A percentile compares a stretch with the other conserved stretches of the same genome.
Conservation (phyloP, 23 tunicate genomes). For the Phallusia fumigata region DNA sequence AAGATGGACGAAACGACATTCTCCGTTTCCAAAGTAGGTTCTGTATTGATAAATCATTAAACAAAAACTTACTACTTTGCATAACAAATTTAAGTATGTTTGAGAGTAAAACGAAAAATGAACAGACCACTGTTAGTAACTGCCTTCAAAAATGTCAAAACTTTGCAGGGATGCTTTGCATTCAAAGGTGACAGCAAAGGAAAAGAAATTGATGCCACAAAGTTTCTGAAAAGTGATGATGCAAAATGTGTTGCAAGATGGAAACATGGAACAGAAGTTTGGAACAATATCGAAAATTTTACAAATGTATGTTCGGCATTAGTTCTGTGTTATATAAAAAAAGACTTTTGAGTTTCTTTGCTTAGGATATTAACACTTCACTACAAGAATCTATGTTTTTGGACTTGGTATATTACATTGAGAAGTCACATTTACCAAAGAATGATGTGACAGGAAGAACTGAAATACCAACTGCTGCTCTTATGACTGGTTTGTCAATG, state of each 20-base stretch:
- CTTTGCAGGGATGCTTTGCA: constrained; percentile 3
- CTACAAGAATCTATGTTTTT: constrained; percentile 33
- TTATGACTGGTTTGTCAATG: constrained; percentile 45
- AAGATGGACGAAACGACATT: not conserved
- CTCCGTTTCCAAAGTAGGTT: not conserved
- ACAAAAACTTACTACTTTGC: no score
- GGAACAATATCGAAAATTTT: not conserved
- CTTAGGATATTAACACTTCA: constrained; percentile 16
- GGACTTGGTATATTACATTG: constrained; percentile 18
- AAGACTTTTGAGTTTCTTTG: no score
- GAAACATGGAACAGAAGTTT: not conserved
- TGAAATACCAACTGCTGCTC: constrained; percentile 77
- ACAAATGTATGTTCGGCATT: not conserved
- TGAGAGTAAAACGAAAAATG: no score
- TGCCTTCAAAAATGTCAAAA: no score
- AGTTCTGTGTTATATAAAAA: not conserved
- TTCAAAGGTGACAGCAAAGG: not conserved
- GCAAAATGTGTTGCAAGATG: not conserved
- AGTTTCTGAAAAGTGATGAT: not conserved
- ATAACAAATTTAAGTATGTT: no score
- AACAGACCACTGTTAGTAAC: no score
- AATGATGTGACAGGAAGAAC: constrained; percentile 14
- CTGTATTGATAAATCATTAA: no score
- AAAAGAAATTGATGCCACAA: not conserved
- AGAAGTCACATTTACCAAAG: not conserved